Percentiles rank a stretch among this genome's conserved stretches.
phyloP scores from a whole-genome alignment of 2,797 vertebrate species.

The Pristis pectinata region DNA sequence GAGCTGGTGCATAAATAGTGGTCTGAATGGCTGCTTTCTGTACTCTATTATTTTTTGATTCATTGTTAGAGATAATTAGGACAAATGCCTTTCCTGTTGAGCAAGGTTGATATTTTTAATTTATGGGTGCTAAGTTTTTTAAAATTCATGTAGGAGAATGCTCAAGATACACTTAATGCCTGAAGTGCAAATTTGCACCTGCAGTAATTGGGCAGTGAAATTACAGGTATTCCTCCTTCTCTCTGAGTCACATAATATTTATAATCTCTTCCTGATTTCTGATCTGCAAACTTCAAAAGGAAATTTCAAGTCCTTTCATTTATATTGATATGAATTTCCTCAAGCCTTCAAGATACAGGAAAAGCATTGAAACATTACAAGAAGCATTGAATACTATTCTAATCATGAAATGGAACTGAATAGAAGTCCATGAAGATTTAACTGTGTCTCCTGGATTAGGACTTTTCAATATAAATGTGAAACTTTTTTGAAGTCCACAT shows the following conservation, averaged over 20 bases:
- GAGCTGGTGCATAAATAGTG: no score
- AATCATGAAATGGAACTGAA: conserved; percentile 14
- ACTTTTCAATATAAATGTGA: background rate
- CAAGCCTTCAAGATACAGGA: background rate
- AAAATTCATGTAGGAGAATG: background rate
- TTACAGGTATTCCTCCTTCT: background rate
- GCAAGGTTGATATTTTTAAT: background rate
- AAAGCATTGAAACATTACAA: background rate
- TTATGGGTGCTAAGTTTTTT: background rate
- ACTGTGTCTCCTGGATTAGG: background rate
- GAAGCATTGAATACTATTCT: background rate
- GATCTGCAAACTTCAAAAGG: conserved; percentile 16
- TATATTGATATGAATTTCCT: background rate
- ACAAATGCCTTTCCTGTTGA: background rate
- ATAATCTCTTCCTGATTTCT: conserved; percentile 22
- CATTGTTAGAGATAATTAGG: no score
- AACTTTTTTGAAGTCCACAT: conserved; percentile 1
- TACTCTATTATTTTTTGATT: no score
- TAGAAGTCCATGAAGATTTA: background rate
- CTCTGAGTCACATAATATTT: background rate
- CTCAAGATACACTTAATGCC: background rate
- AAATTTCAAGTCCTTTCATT: conserved; percentile 19
- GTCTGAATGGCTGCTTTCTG: no score
- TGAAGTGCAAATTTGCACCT: background rate
- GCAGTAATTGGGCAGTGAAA: background rate